Percentiles rank a stretch among this genome's conserved stretches.
Evolutionary conservation across 2,797 vertebrate species (phyloP).

Genomic region (Leuciscus waleckii): DNA sequence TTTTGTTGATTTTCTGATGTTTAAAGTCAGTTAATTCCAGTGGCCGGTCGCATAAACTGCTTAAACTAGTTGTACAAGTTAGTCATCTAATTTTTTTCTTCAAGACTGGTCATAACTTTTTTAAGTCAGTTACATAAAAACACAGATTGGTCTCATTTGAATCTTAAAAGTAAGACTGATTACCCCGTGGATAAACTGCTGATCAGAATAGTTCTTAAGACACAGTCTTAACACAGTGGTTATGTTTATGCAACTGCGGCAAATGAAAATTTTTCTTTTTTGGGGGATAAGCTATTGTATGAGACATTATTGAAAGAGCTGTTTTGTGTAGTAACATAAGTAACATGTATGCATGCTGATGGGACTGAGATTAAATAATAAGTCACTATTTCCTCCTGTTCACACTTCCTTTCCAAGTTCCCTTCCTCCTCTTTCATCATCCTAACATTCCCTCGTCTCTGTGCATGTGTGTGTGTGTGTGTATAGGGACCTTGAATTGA

Average conservation of each 20-base stretch:
- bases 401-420: constrained; percentile 37
- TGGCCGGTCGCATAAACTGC: not conserved
- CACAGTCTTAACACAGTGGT: not conserved
- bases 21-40: not conserved
- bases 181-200: not conserved
- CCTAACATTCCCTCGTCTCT: constrained; percentile 39
- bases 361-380: constrained; percentile 35
- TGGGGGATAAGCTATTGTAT: not conserved
- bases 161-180: not conserved
- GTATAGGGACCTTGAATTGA: constrained; percentile 54
- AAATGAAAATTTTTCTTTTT: not conserved
- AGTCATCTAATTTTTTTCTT: not conserved
- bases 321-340: not conserved
- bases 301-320: not conserved
- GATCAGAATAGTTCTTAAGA: not conserved
- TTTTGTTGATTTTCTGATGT: not conserved
- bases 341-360: not conserved
- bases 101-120: not conserved
- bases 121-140: not conserved
- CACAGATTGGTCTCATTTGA: not conserved
- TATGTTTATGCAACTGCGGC: not conserved
- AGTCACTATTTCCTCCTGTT: constrained; percentile 34
- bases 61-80: not conserved
- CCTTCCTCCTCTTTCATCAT: constrained; percentile 26
- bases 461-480: not conserved